Evolutionary conservation across 2,888 invertebrate genomes (phyloP), one percentile per base, ranked within the genome.

Genomic region (Drosophila helvetica): DNA sequence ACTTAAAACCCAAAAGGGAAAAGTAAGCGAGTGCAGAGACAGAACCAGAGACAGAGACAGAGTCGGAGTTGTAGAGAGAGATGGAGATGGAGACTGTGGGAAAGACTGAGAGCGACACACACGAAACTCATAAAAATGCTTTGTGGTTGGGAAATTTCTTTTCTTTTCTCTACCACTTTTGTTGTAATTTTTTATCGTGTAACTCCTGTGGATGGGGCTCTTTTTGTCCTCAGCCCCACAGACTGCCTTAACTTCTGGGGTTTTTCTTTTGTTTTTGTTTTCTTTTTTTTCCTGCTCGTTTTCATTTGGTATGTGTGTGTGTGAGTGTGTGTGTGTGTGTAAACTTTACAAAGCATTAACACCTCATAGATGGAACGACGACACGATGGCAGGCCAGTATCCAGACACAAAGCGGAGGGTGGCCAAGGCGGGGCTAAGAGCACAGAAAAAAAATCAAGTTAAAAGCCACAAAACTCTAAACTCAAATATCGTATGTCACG

Each of bases 91-190:
- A 48, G 9, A 22, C 47, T 47, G 9, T 27, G 27, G 27, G 2
- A 8, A 12, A 15, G 38, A 15, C 38, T 38, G 38, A 6, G 38
- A 27, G 25, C 57, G n/a, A n/a, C 59, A 51, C 43, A 59, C 52
- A 64, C 62, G 63, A 79, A 78, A 51, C 83, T 78, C 75, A 81
- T 83, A 81, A 84, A 84, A 84, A 74, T 84, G 76, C 77, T 79
- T 79, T 85, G 81, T 79, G 83, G 79, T 75, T 78, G 64, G 57
- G 54, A 62, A 74, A 71, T 77, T 75, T 73, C 77, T 72, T 76
- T 17, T 42, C 27, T 30, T 50, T 61, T 43, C 54, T 64, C 38
- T 7, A 7, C 15, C 38, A n/a, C n/a, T 67, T 54, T 42, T 64
- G 27, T 45, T 51, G 51, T 52, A 33, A 25, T 62, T 57, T 62